phyloP scores from a whole-genome alignment of 2,888 invertebrate species.

The Tetragonula carbonaria region DNA sequence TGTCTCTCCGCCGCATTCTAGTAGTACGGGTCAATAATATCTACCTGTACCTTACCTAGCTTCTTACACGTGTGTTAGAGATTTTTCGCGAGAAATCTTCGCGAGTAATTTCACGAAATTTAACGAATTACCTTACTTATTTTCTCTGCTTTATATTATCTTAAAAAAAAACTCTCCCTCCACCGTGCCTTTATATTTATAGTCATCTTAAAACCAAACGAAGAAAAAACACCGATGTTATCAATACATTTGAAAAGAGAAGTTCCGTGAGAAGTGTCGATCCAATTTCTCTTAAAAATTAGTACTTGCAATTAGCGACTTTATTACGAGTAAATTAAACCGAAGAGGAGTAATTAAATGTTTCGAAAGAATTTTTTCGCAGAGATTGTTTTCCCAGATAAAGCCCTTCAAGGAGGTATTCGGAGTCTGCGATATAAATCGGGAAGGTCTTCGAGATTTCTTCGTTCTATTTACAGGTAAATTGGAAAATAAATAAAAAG shows the following conservation, averaged over 20 bases:
- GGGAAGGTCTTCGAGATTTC: background rate
- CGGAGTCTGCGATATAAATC: background rate
- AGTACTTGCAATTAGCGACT: background rate
- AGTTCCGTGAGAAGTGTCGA: background rate
- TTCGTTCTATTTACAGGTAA: background rate
- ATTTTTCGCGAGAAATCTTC: too few species aligned
- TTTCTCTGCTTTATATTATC: too few species aligned
- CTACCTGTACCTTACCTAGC: background rate
- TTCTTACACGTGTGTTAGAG: background rate
- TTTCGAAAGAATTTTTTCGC: background rate
- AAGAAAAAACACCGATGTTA: background rate
- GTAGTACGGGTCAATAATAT: constrained; percentile 34
- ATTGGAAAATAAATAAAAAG: too few species aligned
- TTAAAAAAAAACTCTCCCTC: too few species aligned
- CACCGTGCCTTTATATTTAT: background rate
- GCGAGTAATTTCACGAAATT: background rate
- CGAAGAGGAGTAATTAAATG: background rate
- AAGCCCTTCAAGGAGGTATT: background rate
- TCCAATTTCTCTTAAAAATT: background rate
- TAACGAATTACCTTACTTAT: too few species aligned
- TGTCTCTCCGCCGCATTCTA: background rate
- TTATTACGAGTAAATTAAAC: background rate
- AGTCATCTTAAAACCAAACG: background rate
- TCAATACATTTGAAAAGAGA: too few species aligned
- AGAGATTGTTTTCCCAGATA: background rate